A percentile compares a stretch with the other conserved stretches of the same genome.
Evolutionary conservation across 2,113 vertebrate species (phyloP).

Genomic region (Cynoglossus semilaevis): DNA sequence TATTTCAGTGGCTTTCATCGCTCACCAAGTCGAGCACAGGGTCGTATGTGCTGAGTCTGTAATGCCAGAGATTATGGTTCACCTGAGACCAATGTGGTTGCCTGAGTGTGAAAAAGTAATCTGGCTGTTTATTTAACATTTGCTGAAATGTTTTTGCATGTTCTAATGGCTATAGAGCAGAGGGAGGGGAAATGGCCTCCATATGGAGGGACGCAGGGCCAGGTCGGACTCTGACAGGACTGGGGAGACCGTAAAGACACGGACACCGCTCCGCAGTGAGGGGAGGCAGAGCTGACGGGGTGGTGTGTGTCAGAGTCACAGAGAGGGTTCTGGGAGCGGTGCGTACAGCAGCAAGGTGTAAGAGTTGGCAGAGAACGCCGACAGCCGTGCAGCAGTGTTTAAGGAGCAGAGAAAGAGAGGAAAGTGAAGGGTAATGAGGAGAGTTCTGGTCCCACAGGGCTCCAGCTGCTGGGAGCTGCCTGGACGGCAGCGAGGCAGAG

Average conservation of each 20-base stretch:
- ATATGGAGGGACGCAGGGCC: conserved; percentile 60
- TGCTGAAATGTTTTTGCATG: conserved; percentile 63
- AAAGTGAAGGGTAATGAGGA: conserved; percentile 8
- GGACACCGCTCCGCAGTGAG: no score
- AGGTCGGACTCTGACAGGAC: conserved; percentile 32
- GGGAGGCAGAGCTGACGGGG: conserved; percentile 25
- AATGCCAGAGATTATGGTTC: conserved; percentile 55
- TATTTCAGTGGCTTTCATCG: conserved; percentile 53
- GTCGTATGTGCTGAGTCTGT: conserved; percentile 31
- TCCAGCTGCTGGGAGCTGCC: conserved; percentile 50
- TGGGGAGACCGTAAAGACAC: conserved; percentile 38
- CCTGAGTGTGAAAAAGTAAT: conserved; percentile 68
- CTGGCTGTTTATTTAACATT: conserved; percentile 69
- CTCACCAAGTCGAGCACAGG: conserved; percentile 39
- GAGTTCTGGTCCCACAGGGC: conserved; percentile 30
- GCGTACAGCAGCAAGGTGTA: conserved; percentile 23
- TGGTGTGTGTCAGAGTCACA: conserved; percentile 3
- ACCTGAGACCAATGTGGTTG: conserved; percentile 62
- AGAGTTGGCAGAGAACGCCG: conserved; percentile 12
- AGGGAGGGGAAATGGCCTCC: conserved; percentile 61
- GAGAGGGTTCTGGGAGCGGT: conserved; percentile 1
- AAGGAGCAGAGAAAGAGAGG: not conserved
- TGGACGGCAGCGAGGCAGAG: conserved; percentile 31
- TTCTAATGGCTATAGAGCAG: conserved; percentile 47
- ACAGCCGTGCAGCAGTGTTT: conserved; percentile 1